Evolutionary conservation across 2,797 vertebrate species (phyloP).

Genomic region (Mormyrus proboscirostris): DNA sequence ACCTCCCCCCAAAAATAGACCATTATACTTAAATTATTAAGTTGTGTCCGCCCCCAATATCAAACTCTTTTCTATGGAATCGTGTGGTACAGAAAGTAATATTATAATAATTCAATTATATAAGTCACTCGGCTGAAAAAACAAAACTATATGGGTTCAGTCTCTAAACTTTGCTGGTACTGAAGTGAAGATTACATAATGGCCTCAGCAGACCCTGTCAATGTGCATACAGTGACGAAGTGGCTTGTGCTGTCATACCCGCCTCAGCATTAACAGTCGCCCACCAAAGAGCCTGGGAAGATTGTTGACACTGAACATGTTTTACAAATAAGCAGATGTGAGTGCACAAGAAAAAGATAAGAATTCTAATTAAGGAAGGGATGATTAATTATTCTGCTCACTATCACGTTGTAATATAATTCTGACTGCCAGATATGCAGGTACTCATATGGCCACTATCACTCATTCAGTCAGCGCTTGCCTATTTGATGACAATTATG

Average conservation of each 20-base stretch:
- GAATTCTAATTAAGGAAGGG: slow-evolving; percentile 18
- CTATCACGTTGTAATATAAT: slow-evolving; percentile 25
- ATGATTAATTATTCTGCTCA: slow-evolving; percentile 24
- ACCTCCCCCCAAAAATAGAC: not conserved
- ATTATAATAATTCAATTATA: not conserved
- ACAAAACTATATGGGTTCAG: not conserved
- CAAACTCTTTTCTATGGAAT: not conserved
- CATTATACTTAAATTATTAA: not conserved
- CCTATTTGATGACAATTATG: slow-evolving; percentile 1
- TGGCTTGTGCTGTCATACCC: not conserved
- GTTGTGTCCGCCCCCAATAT: not conserved
- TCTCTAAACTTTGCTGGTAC: not conserved
- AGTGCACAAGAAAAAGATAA: slow-evolving; percentile 18
- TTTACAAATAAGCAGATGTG: slow-evolving; percentile 19
- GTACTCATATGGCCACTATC: slow-evolving; percentile 23
- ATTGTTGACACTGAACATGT: not conserved
- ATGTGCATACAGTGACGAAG: too few species aligned
- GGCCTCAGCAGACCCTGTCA: not conserved
- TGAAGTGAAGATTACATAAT: not conserved
- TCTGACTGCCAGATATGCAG: slow-evolving; percentile 21
- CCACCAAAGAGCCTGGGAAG: not conserved
- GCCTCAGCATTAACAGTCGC: slow-evolving; percentile 12
- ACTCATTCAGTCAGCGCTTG: slow-evolving; percentile 23
- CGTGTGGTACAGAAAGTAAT: not conserved
- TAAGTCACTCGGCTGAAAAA: not conserved